Evolutionary conservation across 2,113 vertebrate genomes (phyloP).

Genomic region (Globicephala melas): DNA sequence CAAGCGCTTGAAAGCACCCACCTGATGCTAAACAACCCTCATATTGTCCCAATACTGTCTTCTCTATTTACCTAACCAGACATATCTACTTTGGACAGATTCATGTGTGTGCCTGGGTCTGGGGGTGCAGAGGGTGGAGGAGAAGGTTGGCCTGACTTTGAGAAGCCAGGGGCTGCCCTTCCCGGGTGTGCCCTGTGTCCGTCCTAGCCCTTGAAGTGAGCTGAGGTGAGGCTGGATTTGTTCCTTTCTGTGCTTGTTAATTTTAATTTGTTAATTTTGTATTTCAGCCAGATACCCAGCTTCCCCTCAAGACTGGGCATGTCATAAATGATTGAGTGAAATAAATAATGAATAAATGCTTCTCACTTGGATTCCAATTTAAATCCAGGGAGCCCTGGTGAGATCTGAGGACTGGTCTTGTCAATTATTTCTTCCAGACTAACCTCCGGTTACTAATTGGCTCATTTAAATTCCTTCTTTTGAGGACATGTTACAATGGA

Average conservation of each 20-base stretch:
- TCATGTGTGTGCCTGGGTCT: neutral
- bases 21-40: neutral
- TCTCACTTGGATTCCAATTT: slow-evolving; percentile 69
- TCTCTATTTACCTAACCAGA: neutral
- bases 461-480: slow-evolving; percentile 69
- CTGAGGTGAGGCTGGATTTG: neutral
- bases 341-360: slow-evolving; percentile 76
- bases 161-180: neutral
- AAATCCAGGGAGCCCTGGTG: slow-evolving; percentile 57
- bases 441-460: slow-evolving; percentile 61
- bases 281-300: slow-evolving; percentile 36
- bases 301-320: slow-evolving; percentile 35
- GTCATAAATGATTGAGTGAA: slow-evolving; percentile 64
- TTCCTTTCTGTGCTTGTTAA: slow-evolving; percentile 25
- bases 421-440: slow-evolving; percentile 70
- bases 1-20: neutral
- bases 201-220: neutral
- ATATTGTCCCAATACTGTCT: neutral
- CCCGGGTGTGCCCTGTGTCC: neutral
- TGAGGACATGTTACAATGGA: slow-evolving; percentile 46
- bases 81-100: neutral
- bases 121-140: fast-evolving
- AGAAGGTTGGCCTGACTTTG: neutral
- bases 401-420: slow-evolving; percentile 56
- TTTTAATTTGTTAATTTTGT: slow-evolving; percentile 66